Evolutionary conservation across 2,797 vertebrate genomes (phyloP), one percentile per base, ranked within the genome.

Genomic region (Anableps anableps): DNA sequence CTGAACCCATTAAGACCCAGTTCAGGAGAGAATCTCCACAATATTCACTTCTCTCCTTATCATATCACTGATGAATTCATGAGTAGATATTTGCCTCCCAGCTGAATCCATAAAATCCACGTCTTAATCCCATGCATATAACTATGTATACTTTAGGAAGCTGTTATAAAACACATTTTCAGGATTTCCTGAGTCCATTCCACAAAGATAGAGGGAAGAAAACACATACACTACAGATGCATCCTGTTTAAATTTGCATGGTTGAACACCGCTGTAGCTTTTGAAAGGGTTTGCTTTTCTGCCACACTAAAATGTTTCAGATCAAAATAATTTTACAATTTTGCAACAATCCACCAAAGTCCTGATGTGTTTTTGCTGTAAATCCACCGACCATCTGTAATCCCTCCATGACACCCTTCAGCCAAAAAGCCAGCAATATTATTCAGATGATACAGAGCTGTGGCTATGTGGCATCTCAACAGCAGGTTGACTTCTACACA

Each of bases 181-280:
- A 72, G 70, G 51, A 78, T 72, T 78, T 78, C 77, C 53, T 72
- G n/a, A 43, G 66, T 7, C 26, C 23, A 43, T 43, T 70, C 38
- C n/a, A 38, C 38, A 60, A 34, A 58, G 13, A 36, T 5, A 47
- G 21, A 17, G 50, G 29, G 13, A 72, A n/a, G 0, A 72, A 23
- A 21, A 11, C 14, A 31, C 48, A 31, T n/a, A 78, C 50, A 55
- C 14, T 72, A 45, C 68, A 60, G 77, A 48, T 58, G 41, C 43
- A 72, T 78, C 68, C 77, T 78, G 77, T 43, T 72, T 14, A 41
- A 47, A 75, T n/a, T 68, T 11, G 23, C 36, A 62, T 5, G 29
- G n/a, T 3, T 47, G 17, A 47, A 43, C 41, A 29, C 9, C 13
- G 19, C 9, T n/a, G 3, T 23, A 41, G 36, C 51, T 4, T 55